phyloP scores from a whole-genome alignment of 2,113 vertebrate genomes.

The Ailurus styani region DNA sequence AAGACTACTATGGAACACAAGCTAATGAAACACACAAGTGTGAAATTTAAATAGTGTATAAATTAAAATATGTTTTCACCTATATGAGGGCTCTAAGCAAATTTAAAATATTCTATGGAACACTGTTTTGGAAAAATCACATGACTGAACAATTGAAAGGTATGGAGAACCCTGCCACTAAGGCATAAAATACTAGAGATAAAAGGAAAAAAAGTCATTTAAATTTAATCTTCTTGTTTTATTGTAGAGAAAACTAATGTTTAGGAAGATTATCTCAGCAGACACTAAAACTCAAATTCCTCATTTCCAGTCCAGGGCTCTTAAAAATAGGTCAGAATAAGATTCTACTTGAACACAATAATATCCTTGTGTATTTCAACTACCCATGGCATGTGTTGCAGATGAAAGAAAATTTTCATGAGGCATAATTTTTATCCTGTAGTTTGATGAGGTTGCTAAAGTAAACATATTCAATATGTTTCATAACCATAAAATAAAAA shows the following conservation, averaged over 20 bases:
- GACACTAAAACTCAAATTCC: not conserved
- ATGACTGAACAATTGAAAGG: not conserved
- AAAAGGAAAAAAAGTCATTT: constrained; percentile 4
- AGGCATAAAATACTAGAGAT: not conserved
- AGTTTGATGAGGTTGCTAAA: not conserved
- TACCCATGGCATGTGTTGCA: not conserved
- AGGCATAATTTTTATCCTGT: not conserved
- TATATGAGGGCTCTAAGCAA: not conserved
- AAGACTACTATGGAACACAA: not conserved
- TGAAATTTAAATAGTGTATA: not conserved
- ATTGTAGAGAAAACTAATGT: not conserved
- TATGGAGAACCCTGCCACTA: not conserved
- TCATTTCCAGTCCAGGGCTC: not conserved
- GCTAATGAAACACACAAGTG: not conserved
- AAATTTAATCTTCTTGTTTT: not conserved
- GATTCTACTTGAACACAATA: not conserved
- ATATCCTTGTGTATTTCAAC: not conserved
- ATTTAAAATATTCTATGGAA: constrained; percentile 23
- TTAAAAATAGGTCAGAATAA: not conserved
- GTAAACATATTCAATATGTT: constrained; percentile 10
- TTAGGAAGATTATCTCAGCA: not conserved
- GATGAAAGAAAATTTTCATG: not conserved
- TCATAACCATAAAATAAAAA: constrained; percentile 38
- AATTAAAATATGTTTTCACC: not conserved
- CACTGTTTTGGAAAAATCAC: not conserved